Base-by-base conservation (phyloP, 37 sponge, comb jelly and placozoan species). In the Aphrocallistes beatrix region DNA sequence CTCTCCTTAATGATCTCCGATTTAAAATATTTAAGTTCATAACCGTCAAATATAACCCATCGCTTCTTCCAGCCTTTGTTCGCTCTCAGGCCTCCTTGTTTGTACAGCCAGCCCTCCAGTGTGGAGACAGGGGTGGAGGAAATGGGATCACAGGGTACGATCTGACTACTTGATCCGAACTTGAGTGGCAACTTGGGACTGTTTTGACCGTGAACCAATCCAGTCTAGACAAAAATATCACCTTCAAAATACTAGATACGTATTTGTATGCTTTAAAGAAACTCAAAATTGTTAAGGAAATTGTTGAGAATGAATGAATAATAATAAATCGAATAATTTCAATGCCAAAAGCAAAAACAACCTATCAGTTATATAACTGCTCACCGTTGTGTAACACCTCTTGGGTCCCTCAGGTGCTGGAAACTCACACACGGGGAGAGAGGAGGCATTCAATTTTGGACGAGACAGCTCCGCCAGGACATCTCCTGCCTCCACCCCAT, bases 11-110 rank as follows among this genome's bases (percentile, higher is more conserved):
- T 88, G 37, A 48, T 47, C 36, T 88, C 47, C n/a, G 38, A 85
- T 37, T 83, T 91, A 89, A 91, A 95, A 45, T 95, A 95, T 51
- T 93, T 93, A 36, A 95, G 86, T 25, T 88, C 89, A 0, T 88
- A 40, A 1, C 90, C 94, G 85, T 90, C 89, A 86, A 95, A 95
- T 17, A 85, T 86, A 81, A 93, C 81, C 96, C 96, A 95, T 50
- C 96, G 49, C 51, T 75, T 87, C 38, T 88, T 88, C 94, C 94
- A 95, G 1, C 91, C 91, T 23, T 83, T 86, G 34, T 94, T 89
- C 36, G 89, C 86, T 25, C 82, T 37, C 38, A 85, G 86, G 0
- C 92, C 95, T 87, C 95, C 94, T 83, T 87, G 90, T 84, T 94
- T 94, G 84, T 85, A 81, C 13, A 94, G 84, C 87, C 89, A 94